Evolutionary conservation across 2,888 invertebrate genomes (phyloP), one percentile per base, ranked within the genome.

Genomic region (Serripes groenlandicus): DNA sequence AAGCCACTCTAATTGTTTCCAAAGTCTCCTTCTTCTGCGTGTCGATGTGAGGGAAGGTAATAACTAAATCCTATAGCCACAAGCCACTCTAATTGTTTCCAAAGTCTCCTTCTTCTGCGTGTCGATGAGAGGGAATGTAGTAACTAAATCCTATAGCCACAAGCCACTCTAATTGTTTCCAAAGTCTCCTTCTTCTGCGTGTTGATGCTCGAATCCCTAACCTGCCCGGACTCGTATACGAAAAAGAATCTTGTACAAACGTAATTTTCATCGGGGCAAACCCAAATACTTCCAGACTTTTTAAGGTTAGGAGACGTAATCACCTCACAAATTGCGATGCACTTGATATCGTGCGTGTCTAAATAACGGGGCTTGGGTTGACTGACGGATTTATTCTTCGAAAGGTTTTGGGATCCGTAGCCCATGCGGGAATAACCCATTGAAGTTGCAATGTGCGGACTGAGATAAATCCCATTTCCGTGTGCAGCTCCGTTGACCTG

Each of bases 181-280:
- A 81, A 62, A 60, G 87, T 88, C 73, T 81, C 83, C 1, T 72
- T 64, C 0, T 81, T 66, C 66, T 89, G 87, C 49, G 90, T 91
- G 70, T 90, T 83, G 28, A 91, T 88, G 4, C 81, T 71, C 7
- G 80, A 78, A 62, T 89, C 90, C 0, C 89, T 86, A 9, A 89
- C 88, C 60, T 87, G 81, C 1, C 90, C 90, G 70, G 90, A 87
- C 77, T 91, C 93, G 90, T 87, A 93, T 91, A 93, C 92, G 87
- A 93, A 93, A 83, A 93, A 92, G 86, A 93, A 93, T n/a, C 93
- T 81, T 21, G 93, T 93, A 80, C 93, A 93, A 21, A 93, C 92
- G 81, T 91, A 87, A 58, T 92, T 90, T 35, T 87, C 81, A 34
- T 92, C 85, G 0, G 91, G 89, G 79, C 90, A 90, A 62, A 92